phyloP scores from a whole-genome alignment of 2,113 vertebrate species.

The Kryptolebias marmoratus region DNA sequence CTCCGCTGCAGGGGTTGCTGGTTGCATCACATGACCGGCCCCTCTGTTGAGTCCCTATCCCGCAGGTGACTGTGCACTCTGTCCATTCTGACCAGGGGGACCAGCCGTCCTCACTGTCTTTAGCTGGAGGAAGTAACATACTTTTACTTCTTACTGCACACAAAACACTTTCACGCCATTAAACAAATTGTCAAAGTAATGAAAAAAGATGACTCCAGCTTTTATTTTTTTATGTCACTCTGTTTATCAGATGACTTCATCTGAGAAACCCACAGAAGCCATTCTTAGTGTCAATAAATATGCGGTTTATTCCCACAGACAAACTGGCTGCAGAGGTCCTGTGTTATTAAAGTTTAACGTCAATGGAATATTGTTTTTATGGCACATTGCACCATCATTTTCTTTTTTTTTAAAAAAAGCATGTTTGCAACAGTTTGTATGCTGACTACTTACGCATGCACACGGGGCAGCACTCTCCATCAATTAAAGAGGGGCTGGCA shows the following conservation, averaged over 20 bases:
- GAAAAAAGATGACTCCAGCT: slow-evolving; percentile 19
- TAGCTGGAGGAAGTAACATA: slow-evolving; percentile 69
- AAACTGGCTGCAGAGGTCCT: slow-evolving; percentile 44
- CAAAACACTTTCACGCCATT: neutral
- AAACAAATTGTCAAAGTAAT: slow-evolving; percentile 5
- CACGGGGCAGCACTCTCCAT: slow-evolving; percentile 93
- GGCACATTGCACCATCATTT: slow-evolving; percentile 25
- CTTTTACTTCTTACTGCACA: neutral
- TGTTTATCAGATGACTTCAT: slow-evolving; percentile 65
- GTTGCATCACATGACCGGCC: slow-evolving; percentile 96
- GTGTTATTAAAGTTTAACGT: slow-evolving; percentile 57
- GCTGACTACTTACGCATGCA: slow-evolving; percentile 87
- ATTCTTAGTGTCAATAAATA: slow-evolving; percentile 64
- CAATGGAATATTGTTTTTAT: slow-evolving; percentile 47
- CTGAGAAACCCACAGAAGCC: slow-evolving; percentile 52
- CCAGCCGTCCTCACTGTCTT: slow-evolving; percentile 91
- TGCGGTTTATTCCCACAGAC: slow-evolving; percentile 54
- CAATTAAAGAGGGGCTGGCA: slow-evolving; percentile 86
- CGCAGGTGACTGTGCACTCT: slow-evolving; percentile 93
- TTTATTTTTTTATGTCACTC: slow-evolving; percentile 30
- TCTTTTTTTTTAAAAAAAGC: slow-evolving; percentile 32
- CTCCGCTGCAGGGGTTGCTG: slow-evolving; percentile 91
- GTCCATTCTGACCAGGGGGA: slow-evolving; percentile 99
- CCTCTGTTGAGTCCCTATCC: slow-evolving; percentile 95
- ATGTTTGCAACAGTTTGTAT: slow-evolving; percentile 40